Percentiles rank a stretch among this genome's conserved stretches.
phyloP scores from a whole-genome alignment of 2,888 invertebrate genomes.

The Mimas tiliae region DNA sequence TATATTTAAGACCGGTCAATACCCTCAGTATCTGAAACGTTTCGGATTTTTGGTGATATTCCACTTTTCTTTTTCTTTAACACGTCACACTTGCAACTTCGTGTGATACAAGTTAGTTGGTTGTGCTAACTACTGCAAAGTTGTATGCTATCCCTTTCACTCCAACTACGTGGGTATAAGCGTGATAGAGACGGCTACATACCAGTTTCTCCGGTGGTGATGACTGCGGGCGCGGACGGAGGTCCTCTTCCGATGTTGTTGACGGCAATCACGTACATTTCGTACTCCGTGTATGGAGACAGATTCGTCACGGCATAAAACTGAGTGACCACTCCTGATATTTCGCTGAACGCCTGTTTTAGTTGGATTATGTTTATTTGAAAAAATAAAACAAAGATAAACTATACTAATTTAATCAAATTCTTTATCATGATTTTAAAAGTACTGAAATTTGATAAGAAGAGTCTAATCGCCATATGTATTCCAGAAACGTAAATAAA shows the following conservation, averaged over 20 bases:
- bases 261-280: constrained; percentile 97
- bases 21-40: background rate
- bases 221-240: constrained; percentile 93
- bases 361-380: background rate
- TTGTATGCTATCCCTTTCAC: constrained; percentile 19
- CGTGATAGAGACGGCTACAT: constrained; percentile 43
- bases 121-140: constrained; percentile 8
- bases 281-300: constrained; percentile 97
- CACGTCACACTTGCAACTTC: background rate
- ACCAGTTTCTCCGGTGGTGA: constrained; percentile 99
- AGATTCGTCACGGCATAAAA: constrained; percentile 95
- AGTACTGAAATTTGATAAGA: too few relatives aligned
- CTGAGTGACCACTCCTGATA: constrained; percentile 96
- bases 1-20: constrained; percentile 12
- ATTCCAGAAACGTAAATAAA: too few relatives aligned
- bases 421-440: background rate
- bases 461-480: too few relatives aligned
- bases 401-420: background rate
- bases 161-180: background rate
- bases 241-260: constrained; percentile 97
- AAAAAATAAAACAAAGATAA: background rate
- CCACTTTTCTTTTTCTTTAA: background rate
- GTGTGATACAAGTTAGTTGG: background rate
- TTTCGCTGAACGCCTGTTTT: constrained; percentile 94
- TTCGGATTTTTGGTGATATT: background rate